A percentile compares a stretch with the other conserved stretches of the same genome.
phyloP scores from a whole-genome alignment of 2,113 vertebrate species.

The Narcine bancroftii region DNA sequence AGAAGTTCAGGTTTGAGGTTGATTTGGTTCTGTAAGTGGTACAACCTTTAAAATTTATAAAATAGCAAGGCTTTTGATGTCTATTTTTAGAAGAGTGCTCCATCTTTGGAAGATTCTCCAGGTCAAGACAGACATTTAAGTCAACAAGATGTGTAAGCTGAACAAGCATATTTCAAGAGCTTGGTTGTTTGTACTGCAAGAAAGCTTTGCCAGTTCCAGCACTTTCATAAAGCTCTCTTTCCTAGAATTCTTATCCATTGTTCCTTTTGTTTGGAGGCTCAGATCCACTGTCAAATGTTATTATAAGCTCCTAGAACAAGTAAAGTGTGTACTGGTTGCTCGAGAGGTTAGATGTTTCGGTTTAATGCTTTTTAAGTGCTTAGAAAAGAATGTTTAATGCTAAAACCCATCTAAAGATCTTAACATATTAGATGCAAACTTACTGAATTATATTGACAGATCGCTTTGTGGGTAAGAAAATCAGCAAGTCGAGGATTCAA shows the following conservation, averaged over 20 bases:
- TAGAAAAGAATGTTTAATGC: background rate
- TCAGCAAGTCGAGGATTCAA: background rate
- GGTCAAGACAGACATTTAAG: background rate
- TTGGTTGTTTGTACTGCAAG: background rate
- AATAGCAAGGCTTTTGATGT: background rate
- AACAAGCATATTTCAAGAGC: background rate
- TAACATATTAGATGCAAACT: background rate
- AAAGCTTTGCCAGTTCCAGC: background rate
- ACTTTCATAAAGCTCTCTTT: background rate
- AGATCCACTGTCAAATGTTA: slow-evolving; percentile 6
- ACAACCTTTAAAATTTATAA: background rate
- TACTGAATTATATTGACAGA: background rate
- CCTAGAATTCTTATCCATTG: background rate
- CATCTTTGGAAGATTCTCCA: background rate
- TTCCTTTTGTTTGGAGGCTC: background rate
- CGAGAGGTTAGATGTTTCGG: background rate
- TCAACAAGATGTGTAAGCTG: background rate
- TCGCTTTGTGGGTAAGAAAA: background rate
- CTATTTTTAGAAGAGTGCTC: background rate
- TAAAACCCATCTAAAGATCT: background rate
- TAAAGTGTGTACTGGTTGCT: background rate
- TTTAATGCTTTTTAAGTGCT: background rate
- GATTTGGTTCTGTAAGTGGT: background rate
- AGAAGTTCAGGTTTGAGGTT: background rate
- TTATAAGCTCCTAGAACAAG: background rate